Conservation (phyloP, 1,140 invertebrate species). For the Papilio polyxenes region DNA sequence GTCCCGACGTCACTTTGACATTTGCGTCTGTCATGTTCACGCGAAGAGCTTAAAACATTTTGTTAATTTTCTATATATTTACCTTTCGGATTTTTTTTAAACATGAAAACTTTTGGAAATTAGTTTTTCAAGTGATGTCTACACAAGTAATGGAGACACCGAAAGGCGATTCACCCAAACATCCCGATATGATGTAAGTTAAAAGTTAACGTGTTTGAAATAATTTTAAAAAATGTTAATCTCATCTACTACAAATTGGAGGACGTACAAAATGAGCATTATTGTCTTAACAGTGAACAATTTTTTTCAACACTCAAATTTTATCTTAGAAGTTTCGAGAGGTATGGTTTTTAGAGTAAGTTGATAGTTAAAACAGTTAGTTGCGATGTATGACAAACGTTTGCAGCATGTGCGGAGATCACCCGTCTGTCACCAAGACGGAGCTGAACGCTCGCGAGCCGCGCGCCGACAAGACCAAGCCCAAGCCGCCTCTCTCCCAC, state of each 20-base stretch:
- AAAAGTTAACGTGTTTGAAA: background rate
- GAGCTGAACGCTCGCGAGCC: slow-evolving; percentile 63
- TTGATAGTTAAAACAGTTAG: too few species aligned
- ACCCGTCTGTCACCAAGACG: slow-evolving; percentile 69
- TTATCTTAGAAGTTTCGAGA: too few species aligned
- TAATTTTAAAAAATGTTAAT: background rate
- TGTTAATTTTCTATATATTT: background rate
- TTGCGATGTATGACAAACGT: background rate
- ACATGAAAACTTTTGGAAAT: slow-evolving; percentile 31
- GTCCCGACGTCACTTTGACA: background rate
- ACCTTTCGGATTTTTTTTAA: slow-evolving; percentile 13
- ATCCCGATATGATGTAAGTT: slow-evolving; percentile 70
- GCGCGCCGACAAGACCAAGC: slow-evolving; percentile 48
- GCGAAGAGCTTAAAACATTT: background rate
- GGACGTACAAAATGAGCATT: too few species aligned
- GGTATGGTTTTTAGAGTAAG: too few species aligned
- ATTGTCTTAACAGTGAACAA: too few species aligned
- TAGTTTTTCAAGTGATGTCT: slow-evolving; percentile 31
- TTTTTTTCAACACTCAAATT: too few species aligned
- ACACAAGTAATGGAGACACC: slow-evolving; percentile 55
- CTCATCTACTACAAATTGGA: background rate
- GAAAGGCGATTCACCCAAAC: slow-evolving; percentile 54
- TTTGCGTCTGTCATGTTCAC: slow-evolving; percentile 13
- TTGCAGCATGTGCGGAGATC: slow-evolving; percentile 73
- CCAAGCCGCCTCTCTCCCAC: slow-evolving; percentile 45